phyloP scores from a whole-genome alignment of 92 coral and sea anemone genomes.

The Isaurus tuberculatus region DNA sequence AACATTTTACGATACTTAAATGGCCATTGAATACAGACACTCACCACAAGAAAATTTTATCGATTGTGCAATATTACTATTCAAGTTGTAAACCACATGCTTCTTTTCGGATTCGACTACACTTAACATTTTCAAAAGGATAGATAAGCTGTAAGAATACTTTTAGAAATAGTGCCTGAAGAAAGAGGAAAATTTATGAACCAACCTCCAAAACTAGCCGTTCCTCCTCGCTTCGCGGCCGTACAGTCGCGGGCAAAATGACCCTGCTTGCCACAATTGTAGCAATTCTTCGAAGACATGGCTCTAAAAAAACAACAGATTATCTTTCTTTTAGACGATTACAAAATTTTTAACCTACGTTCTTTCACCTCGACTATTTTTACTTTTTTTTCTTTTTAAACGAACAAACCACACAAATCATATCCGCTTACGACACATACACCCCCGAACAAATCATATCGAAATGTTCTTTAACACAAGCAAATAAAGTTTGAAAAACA shows the following conservation, averaged over 20 bases:
- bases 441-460: neutral
- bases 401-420: neutral
- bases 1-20: neutral
- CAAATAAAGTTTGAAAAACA: too few relatives aligned
- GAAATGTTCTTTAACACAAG: neutral
- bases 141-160: neutral
- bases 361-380: neutral
- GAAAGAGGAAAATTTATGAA: neutral
- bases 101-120: neutral
- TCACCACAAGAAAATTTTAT: neutral
- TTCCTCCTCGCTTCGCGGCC: conserved; percentile 7
- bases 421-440: neutral
- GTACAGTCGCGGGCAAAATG: conserved; percentile 41
- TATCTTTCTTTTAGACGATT: neutral
- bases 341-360: neutral
- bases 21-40: neutral
- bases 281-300: conserved; percentile 49
- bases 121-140: neutral
- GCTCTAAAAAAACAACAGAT: neutral
- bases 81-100: neutral
- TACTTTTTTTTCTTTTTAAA: neutral
- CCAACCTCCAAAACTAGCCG: conserved; percentile 43
- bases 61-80: conserved; percentile 8
- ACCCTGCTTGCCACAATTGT: conserved; percentile 43
- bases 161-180: neutral